Evolutionary conservation across 2,797 vertebrate genomes (phyloP), one percentile per base, ranked within the genome.

Genomic region (Paguma larvata): DNA sequence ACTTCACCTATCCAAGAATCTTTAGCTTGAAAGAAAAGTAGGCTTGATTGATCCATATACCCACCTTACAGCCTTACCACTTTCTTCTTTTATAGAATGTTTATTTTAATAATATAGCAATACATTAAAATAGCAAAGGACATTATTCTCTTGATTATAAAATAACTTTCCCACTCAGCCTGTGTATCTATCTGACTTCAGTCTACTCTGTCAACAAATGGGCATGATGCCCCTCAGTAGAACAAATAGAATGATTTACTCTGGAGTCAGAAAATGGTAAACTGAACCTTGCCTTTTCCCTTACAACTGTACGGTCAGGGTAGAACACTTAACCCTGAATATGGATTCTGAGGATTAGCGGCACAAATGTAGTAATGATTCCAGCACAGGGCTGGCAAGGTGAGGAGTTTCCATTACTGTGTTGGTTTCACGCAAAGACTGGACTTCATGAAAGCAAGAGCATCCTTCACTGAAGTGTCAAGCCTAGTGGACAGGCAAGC

Each of bases 1-100:
- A 95, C 85, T 92, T 97, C 87, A 77, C 53, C 67, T 83, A 51
- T 78, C 25, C 72, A 95, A 59, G 77, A 96, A 92, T 87, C 46
- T 94, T 89, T 2, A 93, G 41, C 67, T 65, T 73, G 41, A 14
- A 73, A 65, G 48, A 85, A 83, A 91, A 62, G 15, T 51, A 89
- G 65, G 21, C 18, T n/a, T 30, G 21, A 91, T 41, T 56, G 85
- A 88, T 44, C 86, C 78, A 53, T 79, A 51, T 68, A 23, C 25
- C 8, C 4, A 48, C 51, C 53, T 70, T 41, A 70, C 10, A 85
- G 62, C 14, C 14, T 80, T 77, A 27, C 62, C 67, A 62, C 41
- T 34, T 63, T 86, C 62, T 95, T 82, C 2, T 88, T 51, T 79
- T 70, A 87, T 13, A 62, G 56, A 78, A n/a, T 0, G 8, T 19